Percentiles rank a stretch among this genome's conserved stretches.
Evolutionary conservation across 2,797 vertebrate species (phyloP).

Genomic region (Odontamblyopus rebecca): DNA sequence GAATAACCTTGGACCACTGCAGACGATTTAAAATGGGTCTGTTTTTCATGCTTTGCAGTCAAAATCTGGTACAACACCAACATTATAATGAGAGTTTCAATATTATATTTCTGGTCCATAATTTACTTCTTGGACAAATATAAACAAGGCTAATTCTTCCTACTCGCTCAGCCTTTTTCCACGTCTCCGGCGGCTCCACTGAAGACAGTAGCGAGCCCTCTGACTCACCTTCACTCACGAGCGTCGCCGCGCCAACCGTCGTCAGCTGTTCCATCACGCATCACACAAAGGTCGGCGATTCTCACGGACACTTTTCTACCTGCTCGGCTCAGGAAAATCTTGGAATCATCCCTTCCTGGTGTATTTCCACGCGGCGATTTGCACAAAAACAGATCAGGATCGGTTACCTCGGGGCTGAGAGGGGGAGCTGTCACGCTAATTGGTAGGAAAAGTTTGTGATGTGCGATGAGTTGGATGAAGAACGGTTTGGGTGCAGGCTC

Average conservation of each 20-base stretch:
- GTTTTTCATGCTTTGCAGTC: too few relatives aligned
- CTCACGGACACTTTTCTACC: conserved; percentile 3
- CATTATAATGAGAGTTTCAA: too few relatives aligned
- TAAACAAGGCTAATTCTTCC: not conserved
- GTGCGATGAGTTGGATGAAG: conserved; percentile 24
- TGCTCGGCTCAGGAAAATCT: conserved; percentile 9
- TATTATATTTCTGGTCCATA: too few relatives aligned
- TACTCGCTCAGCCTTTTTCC: not conserved
- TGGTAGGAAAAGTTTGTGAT: conserved; percentile 30
- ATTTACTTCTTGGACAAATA: too few relatives aligned
- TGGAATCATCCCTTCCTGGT: conserved; percentile 4
- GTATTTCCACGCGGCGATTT: conserved; percentile 7
- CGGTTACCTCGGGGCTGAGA: conserved; percentile 15
- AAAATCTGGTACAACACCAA: too few relatives aligned
- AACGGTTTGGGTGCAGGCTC: conserved; percentile 5
- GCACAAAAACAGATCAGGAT: conserved; percentile 23
- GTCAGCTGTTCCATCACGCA: conserved; percentile 3
- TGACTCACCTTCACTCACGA: not conserved
- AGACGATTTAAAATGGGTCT: too few relatives aligned
- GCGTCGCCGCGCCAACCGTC: not conserved
- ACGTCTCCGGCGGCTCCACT: not conserved
- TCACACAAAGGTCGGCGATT: conserved; percentile 8
- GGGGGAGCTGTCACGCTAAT: conserved; percentile 22
- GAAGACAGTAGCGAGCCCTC: conserved; percentile 11
- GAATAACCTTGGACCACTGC: too few relatives aligned